Conservation (phyloP, 2,888 invertebrate species). For the Agriotes lineatus region DNA sequence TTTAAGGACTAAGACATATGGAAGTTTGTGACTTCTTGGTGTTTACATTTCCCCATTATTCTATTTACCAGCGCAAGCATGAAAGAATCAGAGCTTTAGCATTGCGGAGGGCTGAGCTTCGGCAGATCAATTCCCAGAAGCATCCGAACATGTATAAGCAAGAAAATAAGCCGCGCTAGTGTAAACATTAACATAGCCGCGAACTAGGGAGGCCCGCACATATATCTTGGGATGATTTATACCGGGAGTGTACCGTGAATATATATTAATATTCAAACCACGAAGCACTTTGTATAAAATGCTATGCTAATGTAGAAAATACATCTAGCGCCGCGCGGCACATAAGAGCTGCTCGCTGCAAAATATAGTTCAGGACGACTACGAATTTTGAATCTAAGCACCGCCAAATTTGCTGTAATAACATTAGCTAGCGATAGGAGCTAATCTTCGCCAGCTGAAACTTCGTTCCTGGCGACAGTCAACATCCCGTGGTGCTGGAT, state of each 20-base stretch:
- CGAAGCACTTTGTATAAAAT: conserved; percentile 61
- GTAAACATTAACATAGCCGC: conserved; percentile 24
- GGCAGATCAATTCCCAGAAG: too few relatives aligned
- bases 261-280: conserved; percentile 62
- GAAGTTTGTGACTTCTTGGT: too few relatives aligned
- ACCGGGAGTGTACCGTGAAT: conserved; percentile 52
- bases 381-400: conserved; percentile 52
- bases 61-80: too few relatives aligned
- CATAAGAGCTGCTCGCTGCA: conserved; percentile 41
- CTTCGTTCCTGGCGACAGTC: conserved; percentile 25
- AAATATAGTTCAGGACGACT: conserved; percentile 53
- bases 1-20: too few relatives aligned
- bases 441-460: conserved; percentile 33
- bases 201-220: conserved; percentile 17
- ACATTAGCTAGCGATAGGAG: conserved; percentile 46
- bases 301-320: conserved; percentile 60
- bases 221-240: conserved; percentile 54
- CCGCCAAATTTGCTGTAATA: conserved; percentile 57
- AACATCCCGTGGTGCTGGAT: not conserved
- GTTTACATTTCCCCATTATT: too few relatives aligned
- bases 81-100: too few relatives aligned
- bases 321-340: conserved; percentile 48
- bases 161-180: conserved; percentile 8
- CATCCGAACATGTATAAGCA: not conserved
- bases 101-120: too few relatives aligned